A percentile compares a stretch with the other conserved stretches of the same genome.
Conservation (phyloP, 2,113 vertebrate species). For the Calonectris borealis region DNA sequence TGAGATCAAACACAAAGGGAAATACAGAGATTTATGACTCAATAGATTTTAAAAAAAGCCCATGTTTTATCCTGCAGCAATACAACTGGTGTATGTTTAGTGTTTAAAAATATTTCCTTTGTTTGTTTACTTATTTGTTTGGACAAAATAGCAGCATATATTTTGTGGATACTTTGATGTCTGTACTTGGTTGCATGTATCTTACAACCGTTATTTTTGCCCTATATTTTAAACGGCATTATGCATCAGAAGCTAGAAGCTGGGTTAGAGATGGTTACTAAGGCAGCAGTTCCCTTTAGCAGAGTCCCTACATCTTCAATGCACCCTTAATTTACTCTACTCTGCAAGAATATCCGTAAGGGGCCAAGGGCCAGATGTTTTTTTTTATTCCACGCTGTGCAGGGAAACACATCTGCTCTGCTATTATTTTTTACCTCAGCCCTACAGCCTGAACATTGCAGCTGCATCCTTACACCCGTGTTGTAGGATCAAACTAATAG, state of each 20-base stretch:
- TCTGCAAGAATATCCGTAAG: constrained; percentile 16
- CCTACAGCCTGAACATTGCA: background rate
- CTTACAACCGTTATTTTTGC: background rate
- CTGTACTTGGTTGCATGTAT: background rate
- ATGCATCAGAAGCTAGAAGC: background rate
- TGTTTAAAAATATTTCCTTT: constrained; percentile 44
- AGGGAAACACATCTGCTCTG: constrained; percentile 34
- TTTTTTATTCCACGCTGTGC: constrained; percentile 23
- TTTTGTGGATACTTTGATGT: constrained; percentile 17
- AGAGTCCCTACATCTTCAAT: background rate
- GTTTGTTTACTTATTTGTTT: constrained; percentile 49
- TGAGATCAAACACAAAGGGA: constrained; percentile 60
- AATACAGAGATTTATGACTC: constrained; percentile 64
- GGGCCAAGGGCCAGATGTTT: constrained; percentile 57
- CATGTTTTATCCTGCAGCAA: constrained; percentile 47
- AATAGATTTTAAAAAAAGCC: constrained; percentile 46
- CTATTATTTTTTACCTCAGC: constrained; percentile 26
- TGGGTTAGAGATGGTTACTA: background rate
- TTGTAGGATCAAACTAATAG: background rate
- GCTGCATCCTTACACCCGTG: background rate
- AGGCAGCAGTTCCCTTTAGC: constrained; percentile 11
- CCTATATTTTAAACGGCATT: constrained; percentile 6
- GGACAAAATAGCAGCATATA: constrained; percentile 25
- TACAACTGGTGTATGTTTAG: constrained; percentile 12
- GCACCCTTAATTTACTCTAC: constrained; percentile 41